phyloP scores from a whole-genome alignment of 2,113 vertebrate species.

The Aix galericulata region DNA sequence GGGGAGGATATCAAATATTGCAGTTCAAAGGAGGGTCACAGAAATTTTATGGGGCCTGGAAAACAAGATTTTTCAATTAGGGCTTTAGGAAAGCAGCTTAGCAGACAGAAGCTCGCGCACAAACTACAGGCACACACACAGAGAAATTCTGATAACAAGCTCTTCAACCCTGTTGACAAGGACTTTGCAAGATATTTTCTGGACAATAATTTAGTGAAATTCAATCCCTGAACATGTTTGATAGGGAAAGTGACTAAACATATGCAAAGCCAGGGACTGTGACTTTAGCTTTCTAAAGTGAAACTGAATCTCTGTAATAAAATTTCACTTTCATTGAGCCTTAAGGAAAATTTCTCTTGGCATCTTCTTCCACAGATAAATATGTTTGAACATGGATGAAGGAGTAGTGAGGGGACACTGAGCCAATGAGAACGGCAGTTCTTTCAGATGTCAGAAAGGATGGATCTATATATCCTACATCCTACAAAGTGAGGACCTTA shows the following conservation, averaged over 20 bases:
- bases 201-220: neutral
- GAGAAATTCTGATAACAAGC: neutral
- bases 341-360: neutral
- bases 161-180: neutral
- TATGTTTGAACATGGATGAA: neutral
- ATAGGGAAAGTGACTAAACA: neutral
- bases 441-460: neutral
- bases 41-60: neutral
- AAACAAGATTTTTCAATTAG: slow-evolving; percentile 7
- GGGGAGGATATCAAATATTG: neutral
- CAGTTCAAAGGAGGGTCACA: slow-evolving; percentile 42
- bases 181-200: neutral
- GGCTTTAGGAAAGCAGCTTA: neutral
- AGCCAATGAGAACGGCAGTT: neutral
- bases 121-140: neutral
- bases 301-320: neutral
- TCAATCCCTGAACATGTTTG: neutral
- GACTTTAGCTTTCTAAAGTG: neutral
- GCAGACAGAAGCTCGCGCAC: neutral
- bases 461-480: neutral
- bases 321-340: neutral
- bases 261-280: neutral
- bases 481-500: neutral
- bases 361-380: neutral
- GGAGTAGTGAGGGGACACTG: neutral